A percentile compares a stretch with the other conserved stretches of the same genome.
Evolutionary conservation across 2,113 vertebrate genomes (phyloP).

Genomic region (Carassius carassius): DNA sequence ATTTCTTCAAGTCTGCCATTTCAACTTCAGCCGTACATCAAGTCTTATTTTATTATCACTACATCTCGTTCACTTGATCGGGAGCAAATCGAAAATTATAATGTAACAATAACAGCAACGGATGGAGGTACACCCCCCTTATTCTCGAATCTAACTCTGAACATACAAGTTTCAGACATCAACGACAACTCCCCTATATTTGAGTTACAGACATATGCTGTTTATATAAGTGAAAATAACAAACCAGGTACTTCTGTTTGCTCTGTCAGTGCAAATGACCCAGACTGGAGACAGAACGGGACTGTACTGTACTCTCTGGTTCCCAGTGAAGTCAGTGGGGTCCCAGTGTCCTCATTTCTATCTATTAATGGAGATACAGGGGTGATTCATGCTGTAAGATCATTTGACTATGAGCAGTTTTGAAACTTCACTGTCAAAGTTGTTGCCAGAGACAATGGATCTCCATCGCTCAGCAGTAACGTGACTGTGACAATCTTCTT

Average conservation of each 20-base stretch:
- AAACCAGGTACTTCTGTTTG: conserved; percentile 52
- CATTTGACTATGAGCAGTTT: conserved; percentile 62
- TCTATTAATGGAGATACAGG: conserved; percentile 58
- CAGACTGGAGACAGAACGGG: conserved; percentile 61
- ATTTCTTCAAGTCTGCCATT: conserved; percentile 65
- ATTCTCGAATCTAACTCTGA: conserved; percentile 51
- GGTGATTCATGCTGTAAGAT: conserved; percentile 52
- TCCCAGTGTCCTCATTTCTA: conserved; percentile 50
- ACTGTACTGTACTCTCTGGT: conserved; percentile 57
- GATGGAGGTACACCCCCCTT: conserved; percentile 69
- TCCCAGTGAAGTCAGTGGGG: conserved; percentile 43
- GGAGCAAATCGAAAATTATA: conserved; percentile 64
- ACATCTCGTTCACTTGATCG: conserved; percentile 66
- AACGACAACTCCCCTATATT: conserved; percentile 58
- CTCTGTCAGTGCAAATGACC: conserved; percentile 58
- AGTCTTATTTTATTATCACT: conserved; percentile 68
- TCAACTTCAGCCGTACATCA: conserved; percentile 58
- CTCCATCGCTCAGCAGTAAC: conserved; percentile 59
- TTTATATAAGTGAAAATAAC: conserved; percentile 54
- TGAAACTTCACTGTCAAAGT: conserved; percentile 55
- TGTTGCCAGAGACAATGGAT: conserved; percentile 60
- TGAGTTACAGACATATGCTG: conserved; percentile 32
- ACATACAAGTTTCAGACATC: conserved; percentile 49
- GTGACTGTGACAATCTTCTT: conserved; percentile 59
- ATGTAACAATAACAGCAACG: conserved; percentile 66